Evolutionary conservation across 2,888 invertebrate genomes (phyloP), one percentile per base, ranked within the genome.

Genomic region (Coleophora flavipennella): DNA sequence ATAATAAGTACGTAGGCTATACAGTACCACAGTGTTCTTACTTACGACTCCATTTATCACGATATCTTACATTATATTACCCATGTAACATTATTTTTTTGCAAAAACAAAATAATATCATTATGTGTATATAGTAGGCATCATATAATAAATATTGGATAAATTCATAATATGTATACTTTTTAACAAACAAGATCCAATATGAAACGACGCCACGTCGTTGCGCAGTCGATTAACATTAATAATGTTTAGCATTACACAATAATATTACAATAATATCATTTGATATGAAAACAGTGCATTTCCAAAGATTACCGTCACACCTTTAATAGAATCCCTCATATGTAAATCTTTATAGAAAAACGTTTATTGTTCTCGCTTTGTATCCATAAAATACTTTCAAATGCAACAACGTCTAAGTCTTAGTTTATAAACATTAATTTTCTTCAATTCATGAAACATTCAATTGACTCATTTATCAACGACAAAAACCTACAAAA

Each of bases 341-440:
- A 68, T 70, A 67, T 80, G 80, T 81, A 81, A 80, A 83, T 70
- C 67, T 81, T 80, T 75, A 72, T 81, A 80, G 72, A 80, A 83
- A 83, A 83, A 80, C 78, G 73, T 73, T 80, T 79, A 81, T 81
- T 81, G 81, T 80, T 81, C 81, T 81, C 79, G 79, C 72, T 79
- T 78, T 76, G 79, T 79, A 80, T 80, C 65, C 78, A 76, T 78
- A 81, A 80, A 80, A 81, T 80, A 81, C 83, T 78, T 81, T 80
- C 76, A 83, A 83, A 84, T 84, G 83, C 83, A 83, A 84, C 81
- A 84, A 84, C 77, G 76, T 75, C 79, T 80, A 81, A 81, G 68
- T 77, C 79, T 80, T 81, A 81, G 55, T 71, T 74, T 77, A 79
- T 80, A 79, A 79, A 81, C 77, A 77, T 80, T 75, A 65, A 53